Percentiles rank a stretch among this genome's conserved stretches.
These are phyloP conservation scores for Mirza zaza DNA, from an alignment of 2,113 vertebrate species.

Conservation along the genomic window DNA sequence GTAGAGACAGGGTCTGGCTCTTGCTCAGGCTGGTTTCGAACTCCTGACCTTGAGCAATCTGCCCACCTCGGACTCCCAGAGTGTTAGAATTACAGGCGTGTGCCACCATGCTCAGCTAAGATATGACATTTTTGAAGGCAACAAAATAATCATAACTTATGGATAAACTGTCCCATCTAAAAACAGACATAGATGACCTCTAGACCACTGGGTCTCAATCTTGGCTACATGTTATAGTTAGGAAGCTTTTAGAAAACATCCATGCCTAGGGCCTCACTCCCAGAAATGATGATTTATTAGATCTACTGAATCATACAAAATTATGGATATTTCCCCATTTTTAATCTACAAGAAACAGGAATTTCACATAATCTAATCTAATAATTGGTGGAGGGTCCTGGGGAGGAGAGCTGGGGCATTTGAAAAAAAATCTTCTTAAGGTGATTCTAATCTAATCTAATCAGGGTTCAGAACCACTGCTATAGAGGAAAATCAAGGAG, in stretches of 20 bases:
- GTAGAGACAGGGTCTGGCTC: too few relatives aligned
- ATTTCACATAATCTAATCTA: neutral
- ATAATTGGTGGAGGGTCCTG: neutral
- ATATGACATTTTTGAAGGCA: neutral
- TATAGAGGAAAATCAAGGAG: neutral
- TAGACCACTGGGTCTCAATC: neutral
- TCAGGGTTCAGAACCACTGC: neutral
- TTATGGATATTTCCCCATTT: slow-evolving; percentile 19
- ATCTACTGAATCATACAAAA: neutral
- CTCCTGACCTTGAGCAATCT: too few relatives aligned
- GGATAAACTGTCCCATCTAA: neutral
- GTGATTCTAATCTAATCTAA: neutral
- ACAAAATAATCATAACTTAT: slow-evolving; percentile 20
- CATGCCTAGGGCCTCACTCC: neutral
- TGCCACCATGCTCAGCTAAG: neutral
- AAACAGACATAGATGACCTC: neutral
- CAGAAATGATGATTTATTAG: neutral
- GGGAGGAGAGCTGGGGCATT: neutral
- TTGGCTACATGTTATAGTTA: slow-evolving; percentile 2
- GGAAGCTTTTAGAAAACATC: neutral
- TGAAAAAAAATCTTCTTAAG: neutral
- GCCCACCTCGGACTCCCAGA: too few relatives aligned
- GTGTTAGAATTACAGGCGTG: too few relatives aligned
- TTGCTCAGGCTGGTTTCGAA: too few relatives aligned
- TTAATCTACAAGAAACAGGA: neutral